Evolutionary conservation across 2,888 invertebrate species (phyloP).

Genomic region (Ganaspis brasiliensis): DNA sequence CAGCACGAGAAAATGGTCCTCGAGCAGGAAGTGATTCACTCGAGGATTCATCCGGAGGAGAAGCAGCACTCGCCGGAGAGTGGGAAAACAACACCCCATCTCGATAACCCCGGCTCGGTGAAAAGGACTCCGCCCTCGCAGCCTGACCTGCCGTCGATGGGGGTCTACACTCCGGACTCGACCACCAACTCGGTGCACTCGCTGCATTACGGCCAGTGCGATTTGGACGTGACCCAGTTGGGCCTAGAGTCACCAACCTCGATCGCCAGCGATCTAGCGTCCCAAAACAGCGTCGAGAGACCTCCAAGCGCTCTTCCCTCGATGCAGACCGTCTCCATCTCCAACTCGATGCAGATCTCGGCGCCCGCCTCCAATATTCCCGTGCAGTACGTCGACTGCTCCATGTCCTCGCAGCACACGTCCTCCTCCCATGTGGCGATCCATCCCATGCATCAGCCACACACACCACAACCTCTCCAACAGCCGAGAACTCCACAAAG

Average conservation of each 20-base stretch:
- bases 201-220: slow-evolving; percentile 90
- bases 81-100: slow-evolving; percentile 80
- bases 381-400: slow-evolving; percentile 85
- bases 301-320: slow-evolving; percentile 83
- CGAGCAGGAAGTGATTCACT: background rate
- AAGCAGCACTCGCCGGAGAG: slow-evolving; percentile 78
- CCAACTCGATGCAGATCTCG: slow-evolving; percentile 70
- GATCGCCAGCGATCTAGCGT: slow-evolving; percentile 92
- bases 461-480: slow-evolving; percentile 77
- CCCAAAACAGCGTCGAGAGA: slow-evolving; percentile 87
- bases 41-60: slow-evolving; percentile 67
- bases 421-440: slow-evolving; percentile 77
- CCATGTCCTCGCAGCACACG: slow-evolving; percentile 88
- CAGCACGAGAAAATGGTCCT: no score
- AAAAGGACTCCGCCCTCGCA: slow-evolving; percentile 82
- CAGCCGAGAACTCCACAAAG: slow-evolving; percentile 80
- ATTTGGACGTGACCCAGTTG: slow-evolving; percentile 91
- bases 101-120: slow-evolving; percentile 80
- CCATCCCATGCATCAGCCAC: slow-evolving; percentile 78
- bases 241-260: slow-evolving; percentile 94
- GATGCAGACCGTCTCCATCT: slow-evolving; percentile 71
- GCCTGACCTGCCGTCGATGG: slow-evolving; percentile 89
- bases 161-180: slow-evolving; percentile 92
- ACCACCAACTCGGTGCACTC: slow-evolving; percentile 92
- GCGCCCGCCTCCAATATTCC: slow-evolving; percentile 68